A percentile compares a stretch with the other conserved stretches of the same genome.
phyloP scores from a whole-genome alignment of 2,888 invertebrate genomes.

The Chirona hameri region DNA sequence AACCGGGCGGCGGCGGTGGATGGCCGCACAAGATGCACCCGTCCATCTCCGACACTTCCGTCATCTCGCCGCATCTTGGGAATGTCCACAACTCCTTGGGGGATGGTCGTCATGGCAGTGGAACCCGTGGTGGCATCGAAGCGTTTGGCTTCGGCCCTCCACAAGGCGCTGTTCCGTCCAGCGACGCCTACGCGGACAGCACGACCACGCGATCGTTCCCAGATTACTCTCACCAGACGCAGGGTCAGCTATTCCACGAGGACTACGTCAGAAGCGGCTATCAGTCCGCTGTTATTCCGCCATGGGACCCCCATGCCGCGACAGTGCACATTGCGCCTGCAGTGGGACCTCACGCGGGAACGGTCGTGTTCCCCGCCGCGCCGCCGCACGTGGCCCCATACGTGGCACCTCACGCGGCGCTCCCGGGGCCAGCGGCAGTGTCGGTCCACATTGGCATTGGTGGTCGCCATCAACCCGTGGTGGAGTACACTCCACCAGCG shows the following conservation, averaged over 20 bases:
- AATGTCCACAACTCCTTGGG: too few species aligned
- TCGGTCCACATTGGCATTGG: conserved; percentile 1
- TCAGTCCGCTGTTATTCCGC: not conserved
- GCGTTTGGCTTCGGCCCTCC: not conserved
- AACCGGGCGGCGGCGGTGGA: not conserved
- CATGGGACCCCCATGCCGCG: not conserved
- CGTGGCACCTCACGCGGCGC: not conserved
- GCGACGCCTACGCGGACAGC: not conserved
- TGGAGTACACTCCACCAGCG: not conserved
- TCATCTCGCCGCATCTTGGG: too few species aligned
- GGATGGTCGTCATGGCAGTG: not conserved
- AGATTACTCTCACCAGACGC: not conserved
- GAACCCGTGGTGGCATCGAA: not conserved
- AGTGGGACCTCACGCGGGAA: not conserved
- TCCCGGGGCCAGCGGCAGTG: not conserved
- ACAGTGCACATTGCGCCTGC: not conserved
- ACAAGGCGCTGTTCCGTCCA: not conserved
- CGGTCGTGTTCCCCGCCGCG: not conserved
- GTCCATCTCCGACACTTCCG: too few species aligned
- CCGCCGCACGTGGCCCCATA: not conserved
- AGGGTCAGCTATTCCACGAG: not conserved
- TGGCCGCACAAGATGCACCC: too few species aligned
- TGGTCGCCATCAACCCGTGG: not conserved
- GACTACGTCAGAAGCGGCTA: not conserved
- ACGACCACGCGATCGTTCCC: not conserved